phyloP scores from a whole-genome alignment of 2,113 vertebrate genomes.

The Pandion haliaetus region DNA sequence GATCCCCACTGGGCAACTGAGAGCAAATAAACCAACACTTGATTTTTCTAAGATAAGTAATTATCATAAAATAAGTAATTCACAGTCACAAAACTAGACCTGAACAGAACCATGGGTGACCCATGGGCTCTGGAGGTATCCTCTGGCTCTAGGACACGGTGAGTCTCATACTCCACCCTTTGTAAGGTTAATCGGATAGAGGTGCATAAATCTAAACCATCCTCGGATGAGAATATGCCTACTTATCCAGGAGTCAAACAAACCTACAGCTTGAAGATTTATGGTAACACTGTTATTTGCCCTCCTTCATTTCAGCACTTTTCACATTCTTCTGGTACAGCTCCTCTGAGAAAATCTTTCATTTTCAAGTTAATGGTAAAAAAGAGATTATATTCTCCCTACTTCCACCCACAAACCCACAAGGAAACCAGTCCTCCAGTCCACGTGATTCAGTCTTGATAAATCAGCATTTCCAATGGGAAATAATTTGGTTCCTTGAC shows the following conservation, averaged over 20 bases:
- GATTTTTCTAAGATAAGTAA: neutral
- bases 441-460: neutral
- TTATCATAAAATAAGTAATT: neutral
- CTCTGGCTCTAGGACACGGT: neutral
- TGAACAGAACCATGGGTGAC: neutral
- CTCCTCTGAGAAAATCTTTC: neutral
- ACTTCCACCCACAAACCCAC: neutral
- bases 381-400: neutral
- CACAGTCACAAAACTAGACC: neutral
- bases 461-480: neutral
- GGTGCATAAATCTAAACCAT: neutral
- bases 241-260: neutral
- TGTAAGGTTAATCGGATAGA: neutral
- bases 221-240: neutral
- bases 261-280: neutral
- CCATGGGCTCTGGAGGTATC: neutral
- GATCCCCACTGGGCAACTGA: neutral
- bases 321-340: neutral
- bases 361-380: constrained; percentile 5
- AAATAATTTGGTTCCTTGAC: neutral
- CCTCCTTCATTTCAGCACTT: neutral
- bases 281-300: neutral
- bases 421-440: neutral
- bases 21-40: neutral
- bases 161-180: neutral